Percentiles rank a stretch among this genome's conserved stretches.
These are phyloP conservation scores for Heliconius charithonia DNA, from an alignment of 2,888 invertebrate genomes.

Conservation along the genomic window DNA sequence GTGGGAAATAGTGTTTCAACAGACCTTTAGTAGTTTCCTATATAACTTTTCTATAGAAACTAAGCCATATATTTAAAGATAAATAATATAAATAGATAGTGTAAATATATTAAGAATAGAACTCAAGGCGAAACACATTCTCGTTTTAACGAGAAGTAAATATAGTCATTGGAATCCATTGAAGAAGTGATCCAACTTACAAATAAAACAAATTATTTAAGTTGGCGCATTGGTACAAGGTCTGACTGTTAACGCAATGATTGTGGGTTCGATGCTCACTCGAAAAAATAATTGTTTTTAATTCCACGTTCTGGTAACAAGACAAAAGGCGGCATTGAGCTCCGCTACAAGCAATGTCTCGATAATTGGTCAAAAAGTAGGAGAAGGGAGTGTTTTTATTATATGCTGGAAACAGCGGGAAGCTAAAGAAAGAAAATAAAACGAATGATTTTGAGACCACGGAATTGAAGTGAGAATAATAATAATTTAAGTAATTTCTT, in stretches of 20 bases:
- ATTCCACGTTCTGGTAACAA: not conserved
- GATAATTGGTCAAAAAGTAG: too few relatives aligned
- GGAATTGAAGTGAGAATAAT: too few relatives aligned
- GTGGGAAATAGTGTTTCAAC: too few relatives aligned
- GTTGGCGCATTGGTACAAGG: not conserved
- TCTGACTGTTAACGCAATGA: not conserved
- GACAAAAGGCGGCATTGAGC: not conserved
- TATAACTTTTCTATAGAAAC: not conserved
- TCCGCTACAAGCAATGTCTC: too few relatives aligned
- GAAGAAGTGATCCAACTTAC: not conserved
- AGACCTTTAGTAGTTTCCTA: not conserved
- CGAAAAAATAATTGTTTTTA: not conserved
- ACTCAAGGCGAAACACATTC: conserved; percentile 20
- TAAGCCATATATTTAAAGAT: not conserved
- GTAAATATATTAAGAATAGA: conserved; percentile 23
- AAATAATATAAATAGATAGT: conserved; percentile 4
- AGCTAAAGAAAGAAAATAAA: too few relatives aligned
- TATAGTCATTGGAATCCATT: not conserved
- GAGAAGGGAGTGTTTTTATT: too few relatives aligned
- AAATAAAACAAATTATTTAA: not conserved
- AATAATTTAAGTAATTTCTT: too few relatives aligned
- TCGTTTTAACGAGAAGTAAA: conserved; percentile 3
- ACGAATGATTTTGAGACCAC: too few relatives aligned
- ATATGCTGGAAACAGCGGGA: too few relatives aligned
- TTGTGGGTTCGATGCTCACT: not conserved